Evolutionary conservation across 2,113 vertebrate genomes (phyloP).

Genomic region (Bothrops jararaca): DNA sequence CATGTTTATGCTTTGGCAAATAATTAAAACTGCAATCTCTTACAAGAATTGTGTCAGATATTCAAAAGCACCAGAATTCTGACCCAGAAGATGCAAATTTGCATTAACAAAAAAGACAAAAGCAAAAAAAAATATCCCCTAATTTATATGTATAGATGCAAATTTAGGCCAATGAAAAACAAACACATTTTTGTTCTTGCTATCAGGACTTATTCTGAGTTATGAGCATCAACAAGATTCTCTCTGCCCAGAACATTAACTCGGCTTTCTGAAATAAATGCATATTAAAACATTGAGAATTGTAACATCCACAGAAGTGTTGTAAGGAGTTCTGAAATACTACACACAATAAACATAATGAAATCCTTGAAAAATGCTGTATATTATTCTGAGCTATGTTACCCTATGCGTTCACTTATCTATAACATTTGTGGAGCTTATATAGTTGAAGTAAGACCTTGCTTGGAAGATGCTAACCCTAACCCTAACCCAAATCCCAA

Average conservation of each 20-base stretch:
- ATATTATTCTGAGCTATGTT: background rate
- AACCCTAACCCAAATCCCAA: no score
- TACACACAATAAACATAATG: background rate
- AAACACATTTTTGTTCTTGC: background rate
- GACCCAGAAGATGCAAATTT: background rate
- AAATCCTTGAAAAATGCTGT: background rate
- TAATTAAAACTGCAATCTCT: background rate
- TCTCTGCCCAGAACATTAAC: background rate
- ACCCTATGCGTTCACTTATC: background rate
- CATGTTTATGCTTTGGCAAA: background rate
- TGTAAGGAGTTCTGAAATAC: background rate
- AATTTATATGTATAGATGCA: background rate
- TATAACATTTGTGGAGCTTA: background rate
- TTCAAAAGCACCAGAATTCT: background rate
- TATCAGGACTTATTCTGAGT: background rate
- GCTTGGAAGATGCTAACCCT: background rate
- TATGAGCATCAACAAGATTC: background rate
- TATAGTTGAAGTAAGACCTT: background rate
- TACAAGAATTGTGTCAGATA: background rate
- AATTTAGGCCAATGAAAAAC: background rate
- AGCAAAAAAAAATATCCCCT: background rate
- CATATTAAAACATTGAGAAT: background rate
- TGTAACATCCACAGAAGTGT: background rate
- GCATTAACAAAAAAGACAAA: background rate
- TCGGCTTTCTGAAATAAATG: background rate